A percentile compares a stretch with the other conserved stretches of the same genome.
Evolutionary conservation across 2,888 invertebrate species (phyloP).

Genomic region (Chouioia cunea): DNA sequence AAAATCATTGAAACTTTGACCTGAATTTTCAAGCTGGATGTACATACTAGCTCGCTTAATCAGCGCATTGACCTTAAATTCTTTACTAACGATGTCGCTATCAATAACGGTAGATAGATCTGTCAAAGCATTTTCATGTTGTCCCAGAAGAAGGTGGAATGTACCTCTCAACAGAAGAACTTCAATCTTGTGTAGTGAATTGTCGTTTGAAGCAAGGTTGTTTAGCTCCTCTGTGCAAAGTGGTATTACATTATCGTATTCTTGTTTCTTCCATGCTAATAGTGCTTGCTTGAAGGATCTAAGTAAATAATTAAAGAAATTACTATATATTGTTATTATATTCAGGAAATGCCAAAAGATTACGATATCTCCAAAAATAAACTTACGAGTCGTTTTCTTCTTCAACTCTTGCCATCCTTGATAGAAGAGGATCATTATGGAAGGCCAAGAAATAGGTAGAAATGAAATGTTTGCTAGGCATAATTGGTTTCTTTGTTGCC

Average conservation of each 20-base stretch:
- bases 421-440: constrained; percentile 84
- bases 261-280: constrained; percentile 76
- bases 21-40: constrained; percentile 83
- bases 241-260: constrained; percentile 83
- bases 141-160: constrained; percentile 83
- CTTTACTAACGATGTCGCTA: constrained; percentile 73
- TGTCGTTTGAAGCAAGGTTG: constrained; percentile 68
- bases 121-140: constrained; percentile 78
- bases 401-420: constrained; percentile 67
- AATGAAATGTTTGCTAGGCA: constrained; percentile 89
- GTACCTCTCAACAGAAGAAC: constrained; percentile 87
- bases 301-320: constrained; percentile 22
- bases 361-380: constrained; percentile 19
- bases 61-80: constrained; percentile 84
- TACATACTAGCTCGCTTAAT: constrained; percentile 89
- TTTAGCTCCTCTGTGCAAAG: constrained; percentile 86
- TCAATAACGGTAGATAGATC: constrained; percentile 81
- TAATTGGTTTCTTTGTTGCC: constrained; percentile 76
- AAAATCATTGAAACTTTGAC: constrained; percentile 84
- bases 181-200: constrained; percentile 69
- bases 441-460: constrained; percentile 90
- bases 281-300: constrained; percentile 77
- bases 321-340: neutral
- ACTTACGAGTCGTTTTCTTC: constrained; percentile 49
- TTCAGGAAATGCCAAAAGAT: neutral